Evolutionary conservation across 1,140 invertebrate species (phyloP), one percentile per base, ranked within the genome.

Genomic region (Drosophila watanabei): DNA sequence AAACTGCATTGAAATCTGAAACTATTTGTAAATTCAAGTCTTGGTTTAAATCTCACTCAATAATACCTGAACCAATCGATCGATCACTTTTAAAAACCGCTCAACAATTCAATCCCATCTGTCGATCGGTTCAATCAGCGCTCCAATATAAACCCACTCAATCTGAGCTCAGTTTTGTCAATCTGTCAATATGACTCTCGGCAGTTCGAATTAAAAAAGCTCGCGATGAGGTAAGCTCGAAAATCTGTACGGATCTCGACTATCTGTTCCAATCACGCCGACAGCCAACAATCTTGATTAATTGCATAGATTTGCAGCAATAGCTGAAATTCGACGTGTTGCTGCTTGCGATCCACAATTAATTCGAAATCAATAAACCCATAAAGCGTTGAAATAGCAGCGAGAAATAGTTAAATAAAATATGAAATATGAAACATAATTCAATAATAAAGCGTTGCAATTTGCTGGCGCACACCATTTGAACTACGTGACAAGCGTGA

Each of bases 401-500:
- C 16, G 33, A 37, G 6, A 33, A 41, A 51, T 75, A n/a, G 41
- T 61, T 35, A 49, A 79, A 68, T 51, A 54, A 58, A 79, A 79
- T 62, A 54, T 62, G 33, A 58, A 79, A 79, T 62, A 54, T 62
- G 33, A 79, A 79, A 79, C 76, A 79, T 79, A 79, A 79, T 79
- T 79, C 65, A 79, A 79, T 79, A 71, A 79, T 64, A 72, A 79
- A 63, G 75, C 75, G 75, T 62, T 70, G 75, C 75, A 79, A 79
- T 79, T 79, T 79, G 57, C 64, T 79, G 20, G 54, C 68, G 20
- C 37, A 56, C 60, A 56, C 60, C 69, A 61, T 46, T 75, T 73
- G 68, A 72, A 80, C 77, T 80, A 80, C 79, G 79, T 80, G 79
- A 80, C 79, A 80, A 80, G 79, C 79, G 79, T 80, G 79, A 80